phyloP scores from a whole-genome alignment of 2,797 vertebrate genomes.

The Oceanodroma leucorhoa region DNA sequence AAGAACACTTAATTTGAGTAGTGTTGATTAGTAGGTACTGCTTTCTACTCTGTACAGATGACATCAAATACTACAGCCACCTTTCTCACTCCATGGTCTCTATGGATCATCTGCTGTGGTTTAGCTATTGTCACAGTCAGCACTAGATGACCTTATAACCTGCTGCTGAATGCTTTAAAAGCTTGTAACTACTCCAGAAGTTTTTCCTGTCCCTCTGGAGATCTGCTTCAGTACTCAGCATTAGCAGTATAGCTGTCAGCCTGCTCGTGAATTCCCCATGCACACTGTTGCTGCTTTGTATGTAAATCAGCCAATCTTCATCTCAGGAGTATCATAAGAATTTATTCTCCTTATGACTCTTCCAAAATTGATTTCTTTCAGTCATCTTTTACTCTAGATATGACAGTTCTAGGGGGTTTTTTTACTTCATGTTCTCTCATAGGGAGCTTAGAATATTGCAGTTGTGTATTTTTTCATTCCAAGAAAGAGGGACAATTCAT shows the following conservation, averaged over 20 bases:
- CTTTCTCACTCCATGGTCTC: neutral
- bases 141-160: neutral
- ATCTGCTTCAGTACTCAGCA: neutral
- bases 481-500: neutral
- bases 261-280: fast-evolving
- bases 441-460: neutral
- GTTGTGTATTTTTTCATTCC: neutral
- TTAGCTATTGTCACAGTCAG: neutral
- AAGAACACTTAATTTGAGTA: neutral
- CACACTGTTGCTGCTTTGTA: neutral
- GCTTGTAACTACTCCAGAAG: neutral
- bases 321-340: neutral
- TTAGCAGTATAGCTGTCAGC: neutral
- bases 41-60: neutral
- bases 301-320: neutral
- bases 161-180: neutral
- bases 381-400: neutral
- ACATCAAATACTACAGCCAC: neutral
- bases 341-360: neutral
- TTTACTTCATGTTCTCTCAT: neutral
- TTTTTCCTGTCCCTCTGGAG: neutral
- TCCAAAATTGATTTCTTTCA: neutral
- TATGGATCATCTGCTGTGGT: neutral
- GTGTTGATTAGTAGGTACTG: neutral
- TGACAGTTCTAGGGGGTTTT: neutral